phyloP scores from a whole-genome alignment of 2,888 invertebrate genomes.

The Eurytoma adleriae region DNA sequence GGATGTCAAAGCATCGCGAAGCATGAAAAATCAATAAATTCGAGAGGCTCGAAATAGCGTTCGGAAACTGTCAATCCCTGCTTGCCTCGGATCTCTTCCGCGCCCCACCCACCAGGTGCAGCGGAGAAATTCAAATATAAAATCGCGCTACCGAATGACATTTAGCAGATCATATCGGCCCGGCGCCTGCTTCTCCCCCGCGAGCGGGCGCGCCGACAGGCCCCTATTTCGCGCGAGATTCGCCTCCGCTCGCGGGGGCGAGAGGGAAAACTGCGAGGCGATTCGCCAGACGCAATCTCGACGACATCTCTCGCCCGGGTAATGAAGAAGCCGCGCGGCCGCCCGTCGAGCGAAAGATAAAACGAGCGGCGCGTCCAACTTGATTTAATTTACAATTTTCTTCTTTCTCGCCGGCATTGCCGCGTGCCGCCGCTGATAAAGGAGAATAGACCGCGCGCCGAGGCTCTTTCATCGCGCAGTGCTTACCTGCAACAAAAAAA shows the following conservation, averaged over 20 bases:
- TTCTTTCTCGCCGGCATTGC: constrained; percentile 42
- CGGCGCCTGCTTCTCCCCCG: background rate
- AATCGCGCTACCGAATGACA: constrained; percentile 66
- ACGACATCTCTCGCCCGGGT: constrained; percentile 49
- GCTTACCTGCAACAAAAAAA: constrained; percentile 68
- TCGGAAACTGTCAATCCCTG: constrained; percentile 56
- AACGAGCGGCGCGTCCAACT: constrained; percentile 34
- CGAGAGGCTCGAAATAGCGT: constrained; percentile 27
- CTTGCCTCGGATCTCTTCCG: background rate
- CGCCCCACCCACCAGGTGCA: background rate
- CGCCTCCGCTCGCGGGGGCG: background rate
- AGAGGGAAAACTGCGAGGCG: constrained; percentile 2
- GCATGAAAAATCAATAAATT: constrained; percentile 43
- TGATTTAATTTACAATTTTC: constrained; percentile 65
- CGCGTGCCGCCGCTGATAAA: background rate
- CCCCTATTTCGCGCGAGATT: background rate
- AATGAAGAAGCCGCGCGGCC: constrained; percentile 40
- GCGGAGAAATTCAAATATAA: constrained; percentile 66
- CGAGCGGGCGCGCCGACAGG: constrained; percentile 27
- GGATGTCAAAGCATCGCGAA: constrained; percentile 14
- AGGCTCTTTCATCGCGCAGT: constrained; percentile 30
- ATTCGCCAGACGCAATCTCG: constrained; percentile 51
- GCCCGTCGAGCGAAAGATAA: constrained; percentile 20
- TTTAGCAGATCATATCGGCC: constrained; percentile 63
- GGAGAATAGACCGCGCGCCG: background rate